These are phyloP conservation scores for Philopedon plagiatum DNA, from an alignment of 2,888 invertebrate species.

Conservation along the genomic window DNA sequence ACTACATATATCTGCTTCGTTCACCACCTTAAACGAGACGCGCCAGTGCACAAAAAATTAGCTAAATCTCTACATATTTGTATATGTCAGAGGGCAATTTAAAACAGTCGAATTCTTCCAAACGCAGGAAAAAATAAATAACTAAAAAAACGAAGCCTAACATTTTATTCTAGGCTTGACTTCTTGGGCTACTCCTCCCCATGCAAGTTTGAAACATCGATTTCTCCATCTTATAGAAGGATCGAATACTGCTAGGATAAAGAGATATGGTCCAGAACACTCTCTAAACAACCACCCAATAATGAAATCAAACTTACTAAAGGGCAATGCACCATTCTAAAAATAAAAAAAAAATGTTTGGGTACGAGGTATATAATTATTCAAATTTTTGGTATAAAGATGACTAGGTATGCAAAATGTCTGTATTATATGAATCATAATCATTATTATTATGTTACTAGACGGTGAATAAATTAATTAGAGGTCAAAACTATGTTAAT, in stretches of 20 bases:
- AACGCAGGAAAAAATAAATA: background rate
- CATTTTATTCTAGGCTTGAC: conserved; percentile 82
- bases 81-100: background rate
- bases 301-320: conserved; percentile 94
- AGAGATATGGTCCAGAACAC: conserved; percentile 89
- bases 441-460: too few relatives aligned
- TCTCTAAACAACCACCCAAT: conserved; percentile 96
- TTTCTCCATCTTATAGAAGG: conserved; percentile 95
- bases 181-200: conserved; percentile 97
- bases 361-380: too few relatives aligned
- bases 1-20: too few relatives aligned
- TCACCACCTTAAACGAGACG: too few relatives aligned
- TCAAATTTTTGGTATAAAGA: too few relatives aligned
- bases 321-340: conserved; percentile 92
- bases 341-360: conserved; percentile 56
- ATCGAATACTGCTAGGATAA: conserved; percentile 87
- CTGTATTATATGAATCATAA: too few relatives aligned
- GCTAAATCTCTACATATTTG: background rate
- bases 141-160: conserved; percentile 58
- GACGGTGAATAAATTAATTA: too few relatives aligned
- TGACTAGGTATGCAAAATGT: too few relatives aligned
- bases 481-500: too few relatives aligned
- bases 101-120: background rate
- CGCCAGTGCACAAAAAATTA: background rate
- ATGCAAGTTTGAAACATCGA: conserved; percentile 90